These are phyloP conservation scores for Aurelia aurita DNA, from an alignment of 30 jellyfish, hydroid and myxozoan species.

Conservation along the genomic window DNA sequence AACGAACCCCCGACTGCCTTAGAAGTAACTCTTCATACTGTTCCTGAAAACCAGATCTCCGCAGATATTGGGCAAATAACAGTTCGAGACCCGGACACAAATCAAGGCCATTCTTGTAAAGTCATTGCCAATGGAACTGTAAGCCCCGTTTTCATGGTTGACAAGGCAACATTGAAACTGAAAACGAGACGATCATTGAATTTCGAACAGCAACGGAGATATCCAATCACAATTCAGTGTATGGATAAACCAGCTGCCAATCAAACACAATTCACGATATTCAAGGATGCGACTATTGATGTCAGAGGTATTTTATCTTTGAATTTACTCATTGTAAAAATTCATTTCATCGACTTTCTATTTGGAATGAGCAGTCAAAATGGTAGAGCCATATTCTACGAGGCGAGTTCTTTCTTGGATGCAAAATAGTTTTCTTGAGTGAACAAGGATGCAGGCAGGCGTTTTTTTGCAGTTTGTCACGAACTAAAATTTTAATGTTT, in stretches of 20 bases:
- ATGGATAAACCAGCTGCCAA: conserved; percentile 29
- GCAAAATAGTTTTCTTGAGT: no score
- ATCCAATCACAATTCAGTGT: conserved; percentile 45
- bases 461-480: no score
- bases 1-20: conserved; percentile 77
- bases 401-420: no score
- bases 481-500: no score
- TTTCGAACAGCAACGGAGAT: conserved; percentile 46
- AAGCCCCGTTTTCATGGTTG: conserved; percentile 37
- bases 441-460: no score
- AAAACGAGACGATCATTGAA: conserved; percentile 44
- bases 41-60: conserved; percentile 33
- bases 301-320: conserved; percentile 36
- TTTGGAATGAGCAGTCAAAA: no score
- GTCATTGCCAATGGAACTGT: conserved; percentile 26
- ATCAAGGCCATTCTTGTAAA: conserved; percentile 57
- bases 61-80: conserved; percentile 54
- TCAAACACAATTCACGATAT: conserved; percentile 25
- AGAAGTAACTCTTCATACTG: conserved; percentile 9
- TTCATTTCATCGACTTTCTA: not conserved
- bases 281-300: conserved; percentile 36
- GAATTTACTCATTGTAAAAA: not conserved
- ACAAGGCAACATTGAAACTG: conserved; percentile 13
- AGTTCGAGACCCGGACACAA: conserved; percentile 68
- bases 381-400: no score